A percentile compares a stretch with the other conserved stretches of the same genome.
Conservation (phyloP, 1,140 invertebrate genomes). For the Pararge aegeria region DNA sequence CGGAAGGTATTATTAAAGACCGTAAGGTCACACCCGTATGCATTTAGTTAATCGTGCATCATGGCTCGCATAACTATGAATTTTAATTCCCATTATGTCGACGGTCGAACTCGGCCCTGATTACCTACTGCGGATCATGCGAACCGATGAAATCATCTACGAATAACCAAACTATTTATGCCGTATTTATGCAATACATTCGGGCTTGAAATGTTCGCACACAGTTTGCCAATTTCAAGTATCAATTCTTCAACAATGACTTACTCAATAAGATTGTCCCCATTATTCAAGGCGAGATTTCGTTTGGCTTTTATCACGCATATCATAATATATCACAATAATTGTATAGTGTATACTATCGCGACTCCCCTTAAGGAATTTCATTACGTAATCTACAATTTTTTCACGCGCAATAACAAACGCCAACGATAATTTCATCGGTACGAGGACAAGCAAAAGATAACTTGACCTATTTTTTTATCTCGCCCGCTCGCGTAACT, state of each 20-base stretch:
- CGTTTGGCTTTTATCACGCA: constrained; percentile 5
- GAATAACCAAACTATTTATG: constrained; percentile 1
- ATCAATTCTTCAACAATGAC: constrained; percentile 3
- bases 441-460: constrained; percentile 72
- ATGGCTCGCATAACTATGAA: constrained; percentile 39
- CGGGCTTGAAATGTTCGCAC: constrained; percentile 7
- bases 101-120: constrained; percentile 28
- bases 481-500: constrained; percentile 64
- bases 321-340: constrained; percentile 2
- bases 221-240: constrained; percentile 16
- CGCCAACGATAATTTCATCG: constrained; percentile 67
- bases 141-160: constrained; percentile 37
- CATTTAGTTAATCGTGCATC: constrained; percentile 60
- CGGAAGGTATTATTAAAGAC: constrained; percentile 60
- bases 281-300: constrained; percentile 12
- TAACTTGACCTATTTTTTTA: constrained; percentile 79
- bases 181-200: constrained; percentile 6
- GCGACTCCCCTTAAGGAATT: constrained; percentile 13
- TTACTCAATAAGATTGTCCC: constrained; percentile 8
- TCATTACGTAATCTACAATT: constrained; percentile 57
- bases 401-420: constrained; percentile 70
- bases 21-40: constrained; percentile 55
- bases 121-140: constrained; percentile 28
- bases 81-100: constrained; percentile 40
- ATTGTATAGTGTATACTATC: not conserved